phyloP scores from a whole-genome alignment of 2,888 invertebrate species.

The Philereme transversata region DNA sequence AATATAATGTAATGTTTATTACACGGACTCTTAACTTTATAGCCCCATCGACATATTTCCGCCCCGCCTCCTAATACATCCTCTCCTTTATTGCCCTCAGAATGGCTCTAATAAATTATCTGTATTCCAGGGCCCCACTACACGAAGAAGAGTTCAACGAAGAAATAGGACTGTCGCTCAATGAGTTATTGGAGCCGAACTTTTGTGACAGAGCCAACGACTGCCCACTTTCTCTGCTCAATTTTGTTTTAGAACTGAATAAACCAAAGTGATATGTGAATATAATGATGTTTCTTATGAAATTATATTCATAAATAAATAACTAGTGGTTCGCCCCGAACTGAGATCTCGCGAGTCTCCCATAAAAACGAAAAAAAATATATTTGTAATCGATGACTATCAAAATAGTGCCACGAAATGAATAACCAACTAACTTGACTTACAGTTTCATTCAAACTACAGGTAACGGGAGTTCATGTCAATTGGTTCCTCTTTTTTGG shows the following conservation, averaged over 20 bases:
- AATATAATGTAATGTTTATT: too few relatives aligned
- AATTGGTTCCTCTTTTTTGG: too few relatives aligned
- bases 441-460: too few relatives aligned
- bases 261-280: slow-evolving; percentile 46
- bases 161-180: slow-evolving; percentile 57
- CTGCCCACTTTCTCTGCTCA: slow-evolving; percentile 64
- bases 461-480: too few relatives aligned
- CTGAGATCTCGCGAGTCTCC: too few relatives aligned
- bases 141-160: slow-evolving; percentile 60
- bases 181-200: slow-evolving; percentile 57
- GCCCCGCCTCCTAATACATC: slow-evolving; percentile 8
- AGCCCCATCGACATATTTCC: neutral
- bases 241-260: slow-evolving; percentile 61
- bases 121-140: slow-evolving; percentile 59
- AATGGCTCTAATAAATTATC: slow-evolving; percentile 41
- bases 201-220: slow-evolving; percentile 59
- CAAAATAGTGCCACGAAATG: too few relatives aligned
- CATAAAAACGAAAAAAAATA: too few relatives aligned
- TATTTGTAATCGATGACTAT: too few relatives aligned
- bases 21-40: neutral
- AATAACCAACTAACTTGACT: too few relatives aligned
- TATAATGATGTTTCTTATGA: neutral
- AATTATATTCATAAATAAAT: too few relatives aligned
- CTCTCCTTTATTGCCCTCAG: slow-evolving; percentile 17
- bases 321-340: too few relatives aligned